These are phyloP conservation scores for Megamerina dolium DNA, from an alignment of 2,888 invertebrate species.

Conservation along the genomic window DNA sequence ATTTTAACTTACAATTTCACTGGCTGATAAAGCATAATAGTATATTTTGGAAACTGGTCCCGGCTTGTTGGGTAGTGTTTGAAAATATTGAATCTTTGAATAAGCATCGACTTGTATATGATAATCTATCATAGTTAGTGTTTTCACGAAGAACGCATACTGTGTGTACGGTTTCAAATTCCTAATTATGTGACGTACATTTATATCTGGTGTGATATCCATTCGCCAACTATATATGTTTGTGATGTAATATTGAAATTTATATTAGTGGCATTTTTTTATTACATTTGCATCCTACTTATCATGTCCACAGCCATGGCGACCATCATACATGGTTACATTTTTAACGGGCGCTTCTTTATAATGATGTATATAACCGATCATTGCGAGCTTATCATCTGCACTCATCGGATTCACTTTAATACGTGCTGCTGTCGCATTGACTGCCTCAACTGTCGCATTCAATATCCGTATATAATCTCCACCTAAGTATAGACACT, in stretches of 20 bases:
- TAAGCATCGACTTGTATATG: conserved; percentile 64
- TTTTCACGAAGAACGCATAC: conserved; percentile 92
- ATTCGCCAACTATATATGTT: conserved; percentile 60
- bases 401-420: conserved; percentile 61
- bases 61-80: conserved; percentile 53
- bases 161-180: conserved; percentile 80
- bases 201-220: conserved; percentile 43
- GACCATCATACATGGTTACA: conserved; percentile 78
- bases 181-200: conserved; percentile 56
- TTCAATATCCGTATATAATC: conserved; percentile 21
- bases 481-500: conserved; percentile 20
- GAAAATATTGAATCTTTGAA: conserved; percentile 78
- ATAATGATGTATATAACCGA: conserved; percentile 86
- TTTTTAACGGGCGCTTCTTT: conserved; percentile 69
- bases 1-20: conserved; percentile 32
- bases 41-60: conserved; percentile 36
- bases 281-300: conserved; percentile 39
- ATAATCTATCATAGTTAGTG: conserved; percentile 76
- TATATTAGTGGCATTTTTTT: conserved; percentile 1
- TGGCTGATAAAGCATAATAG: conserved; percentile 31
- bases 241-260: neutral
- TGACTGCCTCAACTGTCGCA: conserved; percentile 45
- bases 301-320: conserved; percentile 86
- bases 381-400: conserved; percentile 66
- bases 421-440: conserved; percentile 52